Conservation (phyloP, 2,797 vertebrate genomes). For the Pseudochirops corinnae region DNA sequence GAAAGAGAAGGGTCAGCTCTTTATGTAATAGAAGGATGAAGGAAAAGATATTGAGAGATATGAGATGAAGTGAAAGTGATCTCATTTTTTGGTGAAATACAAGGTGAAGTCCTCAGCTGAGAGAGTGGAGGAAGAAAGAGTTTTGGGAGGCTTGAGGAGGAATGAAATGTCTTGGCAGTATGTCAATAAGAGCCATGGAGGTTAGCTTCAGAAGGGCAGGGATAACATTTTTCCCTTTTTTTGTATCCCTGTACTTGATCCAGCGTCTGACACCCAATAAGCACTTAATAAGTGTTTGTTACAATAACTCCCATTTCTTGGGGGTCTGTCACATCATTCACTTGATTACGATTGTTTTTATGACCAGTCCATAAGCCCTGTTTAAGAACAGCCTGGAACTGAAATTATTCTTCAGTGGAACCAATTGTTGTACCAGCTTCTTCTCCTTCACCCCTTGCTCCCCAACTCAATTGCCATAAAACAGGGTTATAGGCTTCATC, state of each 20-base stretch:
- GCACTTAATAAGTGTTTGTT: background rate
- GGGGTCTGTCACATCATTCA: background rate
- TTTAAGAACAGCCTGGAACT: background rate
- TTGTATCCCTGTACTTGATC: no score
- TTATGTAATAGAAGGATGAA: no score
- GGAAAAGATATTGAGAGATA: no score
- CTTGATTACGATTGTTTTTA: background rate
- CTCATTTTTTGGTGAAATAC: no score
- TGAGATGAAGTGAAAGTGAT: no score
- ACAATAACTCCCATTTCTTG: background rate
- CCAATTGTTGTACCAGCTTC: background rate
- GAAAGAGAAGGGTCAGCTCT: no score
- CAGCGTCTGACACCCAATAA: background rate
- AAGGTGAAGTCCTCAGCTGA: no score
- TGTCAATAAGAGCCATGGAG: background rate
- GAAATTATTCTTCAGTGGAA: background rate
- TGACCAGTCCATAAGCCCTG: background rate
- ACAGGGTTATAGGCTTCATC: background rate
- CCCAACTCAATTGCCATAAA: background rate
- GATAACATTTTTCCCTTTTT: background rate
- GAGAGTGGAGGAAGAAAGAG: no score
- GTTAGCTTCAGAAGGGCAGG: background rate
- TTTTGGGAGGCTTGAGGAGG: no score
- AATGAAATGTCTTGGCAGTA: no score
- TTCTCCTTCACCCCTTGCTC: fast-evolving